Base-by-base conservation (phyloP, 2,113 vertebrate genomes). In the Oreochromis tanganicae region DNA sequence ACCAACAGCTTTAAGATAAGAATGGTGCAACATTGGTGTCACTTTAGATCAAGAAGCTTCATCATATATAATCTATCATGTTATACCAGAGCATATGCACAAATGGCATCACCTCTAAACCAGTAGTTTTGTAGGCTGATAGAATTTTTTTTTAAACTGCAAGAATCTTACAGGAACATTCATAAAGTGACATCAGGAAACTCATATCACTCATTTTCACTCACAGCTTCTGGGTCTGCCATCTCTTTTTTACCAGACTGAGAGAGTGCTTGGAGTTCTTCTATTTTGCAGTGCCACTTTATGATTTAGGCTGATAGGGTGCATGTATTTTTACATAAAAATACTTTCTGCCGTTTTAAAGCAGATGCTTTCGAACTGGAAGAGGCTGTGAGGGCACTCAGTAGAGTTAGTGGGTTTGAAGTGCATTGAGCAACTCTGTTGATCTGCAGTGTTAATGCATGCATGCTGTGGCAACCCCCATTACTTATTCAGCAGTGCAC, bases 401-500 rank as follows among this genome's bases (percentile, higher is more conserved):
- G 87, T 89, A 80, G 68, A 81, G 88, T 82, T 57, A 56, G 75
- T 68, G 85, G 86, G 80, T 87, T 86, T 87, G 43, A 84, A 90
- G 86, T 90, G 87, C 91, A 85, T 27, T 55, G 85, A 91, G 68
- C 81, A 85, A 71, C 85, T 91, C 82, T 85, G 87, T 84, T 91
- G 81, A 91, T 92, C 87, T 79, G n/a, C 88, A 82, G 57, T 73
- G 87, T 73, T 89, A 90, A 87, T 87, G 81, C 85, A 93, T 89
- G 89, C 43, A 14, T 78, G 87, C 87, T 88, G 87, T 90, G 84
- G 90, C 85, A 83, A 84, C 54, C 48, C 68, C 81, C 82, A 93
- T 94, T 91, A 95, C 68, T 94, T 93, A 95, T 95, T 96, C 90
- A 95, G 88, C 92, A 92, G 85, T 41, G 85, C 83, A 91, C 86